Percentiles rank a stretch among this genome's conserved stretches.
Conservation (phyloP, 1,140 invertebrate genomes). For the Contarinia nasturtii region DNA sequence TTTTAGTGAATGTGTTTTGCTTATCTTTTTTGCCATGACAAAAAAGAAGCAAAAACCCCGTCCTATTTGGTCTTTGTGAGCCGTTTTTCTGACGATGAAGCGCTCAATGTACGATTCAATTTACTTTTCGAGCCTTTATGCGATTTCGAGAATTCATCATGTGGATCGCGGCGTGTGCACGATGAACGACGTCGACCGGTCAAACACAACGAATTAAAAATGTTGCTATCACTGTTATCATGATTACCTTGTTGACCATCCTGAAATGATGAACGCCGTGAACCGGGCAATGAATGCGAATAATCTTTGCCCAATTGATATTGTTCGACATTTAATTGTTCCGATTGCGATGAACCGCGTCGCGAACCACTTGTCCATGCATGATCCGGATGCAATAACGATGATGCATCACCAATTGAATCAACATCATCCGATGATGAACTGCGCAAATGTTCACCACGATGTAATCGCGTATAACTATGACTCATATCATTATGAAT, state of each 20-base stretch:
- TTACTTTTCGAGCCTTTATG: constrained; percentile 62
- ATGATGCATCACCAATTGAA: constrained; percentile 47
- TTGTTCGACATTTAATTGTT: constrained; percentile 64
- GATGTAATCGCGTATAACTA: constrained; percentile 32
- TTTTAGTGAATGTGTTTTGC: too few species aligned
- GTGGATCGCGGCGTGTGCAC: constrained; percentile 51
- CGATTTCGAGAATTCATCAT: constrained; percentile 55
- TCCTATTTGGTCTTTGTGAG: constrained; percentile 9
- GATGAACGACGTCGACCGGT: constrained; percentile 55
- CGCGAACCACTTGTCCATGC: constrained; percentile 55
- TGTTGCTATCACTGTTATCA: constrained; percentile 26
- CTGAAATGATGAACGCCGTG: constrained; percentile 64
- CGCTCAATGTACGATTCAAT: constrained; percentile 55
- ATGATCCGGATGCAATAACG: constrained; percentile 63
- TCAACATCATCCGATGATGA: constrained; percentile 54
- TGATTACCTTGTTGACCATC: constrained; percentile 32
- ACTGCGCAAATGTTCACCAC: constrained; percentile 42
- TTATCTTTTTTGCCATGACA: too few species aligned
- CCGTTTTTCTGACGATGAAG: constrained; percentile 34
- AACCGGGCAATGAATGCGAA: constrained; percentile 59
- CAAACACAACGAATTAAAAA: constrained; percentile 33
- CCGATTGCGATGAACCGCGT: constrained; percentile 65
- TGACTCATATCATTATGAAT: constrained; percentile 16
- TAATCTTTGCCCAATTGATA: constrained; percentile 71
- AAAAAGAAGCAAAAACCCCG: too few species aligned